Evolutionary conservation across 1,140 invertebrate genomes (phyloP), one percentile per base, ranked within the genome.

Genomic region (Lerema accius): DNA sequence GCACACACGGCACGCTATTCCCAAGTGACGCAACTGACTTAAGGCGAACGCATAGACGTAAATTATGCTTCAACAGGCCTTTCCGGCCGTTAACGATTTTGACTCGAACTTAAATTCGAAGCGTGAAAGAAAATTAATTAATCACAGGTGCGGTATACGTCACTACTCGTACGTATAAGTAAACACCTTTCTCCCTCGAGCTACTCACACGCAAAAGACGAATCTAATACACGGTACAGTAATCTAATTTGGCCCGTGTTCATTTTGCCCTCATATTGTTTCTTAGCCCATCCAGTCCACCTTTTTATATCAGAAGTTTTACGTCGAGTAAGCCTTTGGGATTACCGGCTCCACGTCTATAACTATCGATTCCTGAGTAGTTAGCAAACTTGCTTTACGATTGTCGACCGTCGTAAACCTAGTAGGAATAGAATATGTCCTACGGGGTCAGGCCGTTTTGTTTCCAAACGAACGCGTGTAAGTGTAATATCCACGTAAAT

Each of bases 61-160:
- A 84, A 85, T 87, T 83, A 85, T 71, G 46, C 73, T 77, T 82
- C 79, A 86, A 84, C 80, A 81, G 81, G 84, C 82, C 77, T 80
- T 87, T 86, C 85, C 84, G 82, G 75, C 71, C 74, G 76, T 80
- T 89, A 88, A 89, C 77, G 82, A 85, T 88, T 86, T 83, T 72
- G 63, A 75, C 80, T 83, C 67, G 67, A 84, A 89, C 77, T 86
- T 80, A 82, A 86, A 89, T 82, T 85, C 70, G 78, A 80, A 82
- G 80, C 78, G 79, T 84, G 79, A 89, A 87, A 89, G 86, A 87
- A 87, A 89, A 86, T 86, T 86, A 89, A 89, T 89, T 86, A 86
- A 86, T 86, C 82, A 86, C 84, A 86, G 67, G 69, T 80, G 78
- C 53, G 13, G 65, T 75, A 69, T 69, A 72, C 60, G 69, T 53